Evolutionary conservation across 2,797 vertebrate species (phyloP).

Genomic region (Danio kyathit): DNA sequence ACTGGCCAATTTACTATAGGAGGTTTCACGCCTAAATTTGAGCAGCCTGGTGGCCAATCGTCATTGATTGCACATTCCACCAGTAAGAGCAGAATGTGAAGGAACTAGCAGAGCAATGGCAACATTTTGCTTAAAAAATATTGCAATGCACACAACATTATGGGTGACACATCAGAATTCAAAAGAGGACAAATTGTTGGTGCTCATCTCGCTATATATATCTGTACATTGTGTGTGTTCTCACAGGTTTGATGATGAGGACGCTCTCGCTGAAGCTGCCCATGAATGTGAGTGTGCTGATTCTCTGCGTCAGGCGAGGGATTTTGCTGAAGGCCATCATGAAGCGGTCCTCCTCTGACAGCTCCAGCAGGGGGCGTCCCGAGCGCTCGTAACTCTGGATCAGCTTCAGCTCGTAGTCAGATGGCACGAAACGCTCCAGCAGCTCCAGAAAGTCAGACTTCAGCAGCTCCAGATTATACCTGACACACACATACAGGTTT

Average conservation of each 20-base stretch:
- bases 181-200: too few relatives aligned
- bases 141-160: too few relatives aligned
- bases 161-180: too few relatives aligned
- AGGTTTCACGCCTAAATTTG: too few relatives aligned
- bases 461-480: constrained; percentile 87
- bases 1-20: too few relatives aligned
- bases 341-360: constrained; percentile 92
- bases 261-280: constrained; percentile 88
- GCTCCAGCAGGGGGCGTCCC: constrained; percentile 81
- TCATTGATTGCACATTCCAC: too few relatives aligned
- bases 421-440: constrained; percentile 91
- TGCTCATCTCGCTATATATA: too few relatives aligned
- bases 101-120: too few relatives aligned
- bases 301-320: constrained; percentile 85
- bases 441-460: constrained; percentile 94
- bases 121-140: too few relatives aligned
- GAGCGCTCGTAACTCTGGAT: constrained; percentile 86
- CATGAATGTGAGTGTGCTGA: constrained; percentile 92
- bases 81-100: too few relatives aligned
- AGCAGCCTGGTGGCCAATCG: too few relatives aligned
- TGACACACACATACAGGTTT: constrained; percentile 56
- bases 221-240: too few relatives aligned
- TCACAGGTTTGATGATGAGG: constrained; percentile 88
- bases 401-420: constrained; percentile 85
- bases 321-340: constrained; percentile 92